Base-by-base conservation (phyloP, 2,113 vertebrate genomes). In the Hemicordylus capensis region DNA sequence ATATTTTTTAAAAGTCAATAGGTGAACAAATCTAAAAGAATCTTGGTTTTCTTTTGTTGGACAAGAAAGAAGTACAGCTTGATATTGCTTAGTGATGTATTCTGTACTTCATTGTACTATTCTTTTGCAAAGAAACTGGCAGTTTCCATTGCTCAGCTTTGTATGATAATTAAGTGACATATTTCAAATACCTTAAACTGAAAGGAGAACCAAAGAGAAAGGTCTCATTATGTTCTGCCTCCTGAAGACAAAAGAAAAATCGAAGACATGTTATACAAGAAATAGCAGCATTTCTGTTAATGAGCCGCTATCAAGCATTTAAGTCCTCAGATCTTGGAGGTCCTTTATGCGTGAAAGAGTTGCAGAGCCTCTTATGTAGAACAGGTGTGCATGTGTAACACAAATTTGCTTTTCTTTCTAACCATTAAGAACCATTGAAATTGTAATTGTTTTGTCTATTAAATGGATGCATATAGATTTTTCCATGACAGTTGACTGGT, bases 141-240 rank as follows among this genome's bases (percentile, higher is more conserved):
- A 79, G 7, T 64, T 11, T 76, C 7, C 31, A 58, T 56, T 80
- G 31, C 73, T 88, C 75, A 19, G 28, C 51, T 66, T 61, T 0
- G 0, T 77, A 78, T 87, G 88, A 81, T 64, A 76, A 69, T 85
- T 28, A 51, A 4, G 24, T 87, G 37, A 67, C 81, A 37, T 76
- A 84, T 58, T 84, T 84, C 72, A 79, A 87, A 48, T 69, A 26
- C 46, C n/a, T 89, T 66, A 84, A 86, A 73, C 4, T 56, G 63
- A 89, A 72, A 73, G 46, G 39, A 90, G 37, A 76, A 24, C 72
- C 51, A n/a, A 76, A 28, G 56, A 85, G 4, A 80, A 76, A 58
- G 48, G 74, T 89, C 63, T 83, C 28, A 69, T 85, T 70, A 42
- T 58, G 28, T 31, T 54, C 64, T 77, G 6, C 3, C 1, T 80